Percentiles rank a stretch among this genome's conserved stretches.
Conservation (phyloP, 35 echinoderm and acorn worm genomes). For the Strongylocentrotus purpuratus region DNA sequence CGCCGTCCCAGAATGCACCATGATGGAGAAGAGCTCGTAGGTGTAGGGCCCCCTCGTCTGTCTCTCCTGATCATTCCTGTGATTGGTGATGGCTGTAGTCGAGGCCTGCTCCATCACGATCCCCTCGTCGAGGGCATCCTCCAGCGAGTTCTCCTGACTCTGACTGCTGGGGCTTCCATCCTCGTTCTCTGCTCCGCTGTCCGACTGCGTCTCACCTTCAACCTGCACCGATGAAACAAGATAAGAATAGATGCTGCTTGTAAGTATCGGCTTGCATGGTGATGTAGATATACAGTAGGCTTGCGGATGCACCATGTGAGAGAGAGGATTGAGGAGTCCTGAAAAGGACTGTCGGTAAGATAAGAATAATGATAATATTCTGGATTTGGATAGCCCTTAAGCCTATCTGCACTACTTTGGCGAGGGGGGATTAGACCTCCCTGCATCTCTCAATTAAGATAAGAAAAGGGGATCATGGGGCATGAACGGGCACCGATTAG, state of each 20-base stretch:
- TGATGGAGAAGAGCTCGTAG: constrained; percentile 97
- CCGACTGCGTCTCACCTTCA: constrained; percentile 66
- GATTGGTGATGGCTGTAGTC: constrained; percentile 41
- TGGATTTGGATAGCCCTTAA: too few relatives aligned
- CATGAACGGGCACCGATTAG: too few relatives aligned
- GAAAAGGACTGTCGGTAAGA: too few relatives aligned
- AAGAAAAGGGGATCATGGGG: too few relatives aligned
- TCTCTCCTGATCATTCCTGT: constrained; percentile 42
- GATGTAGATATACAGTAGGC: too few relatives aligned
- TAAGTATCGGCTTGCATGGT: too few relatives aligned
- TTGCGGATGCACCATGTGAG: too few relatives aligned
- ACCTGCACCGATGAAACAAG: constrained; percentile 5
- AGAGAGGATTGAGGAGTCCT: too few relatives aligned
- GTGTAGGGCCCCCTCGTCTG: constrained; percentile 66
- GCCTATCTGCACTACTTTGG: too few relatives aligned
- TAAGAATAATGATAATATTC: too few relatives aligned
- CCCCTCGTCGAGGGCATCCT: constrained; percentile 85
- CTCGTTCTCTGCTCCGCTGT: constrained; percentile 91
- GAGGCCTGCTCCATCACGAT: constrained; percentile 87
- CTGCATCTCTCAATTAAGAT: too few relatives aligned
- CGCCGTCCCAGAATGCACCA: constrained; percentile 98
- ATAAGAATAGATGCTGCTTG: not conserved
- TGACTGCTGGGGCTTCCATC: constrained; percentile 68
- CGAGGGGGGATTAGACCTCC: too few relatives aligned
- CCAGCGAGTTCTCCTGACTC: constrained; percentile 60